Base-by-base conservation (phyloP, 1,140 invertebrate genomes). In the Halesus radiatus region DNA sequence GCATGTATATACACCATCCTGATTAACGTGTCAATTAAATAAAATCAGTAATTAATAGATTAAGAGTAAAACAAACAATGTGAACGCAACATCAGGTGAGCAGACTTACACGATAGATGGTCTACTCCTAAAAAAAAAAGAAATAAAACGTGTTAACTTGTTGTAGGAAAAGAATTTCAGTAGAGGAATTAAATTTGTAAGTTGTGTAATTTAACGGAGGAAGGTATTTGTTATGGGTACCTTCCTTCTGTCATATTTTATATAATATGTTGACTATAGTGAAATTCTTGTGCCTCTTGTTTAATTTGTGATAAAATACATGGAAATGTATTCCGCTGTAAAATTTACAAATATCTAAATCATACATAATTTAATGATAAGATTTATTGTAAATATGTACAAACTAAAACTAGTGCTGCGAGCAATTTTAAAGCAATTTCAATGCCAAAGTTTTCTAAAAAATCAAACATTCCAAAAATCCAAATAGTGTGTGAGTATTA, bases 121-220 rank as follows among this genome's bases (percentile, higher is more conserved):
- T 90, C 89, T 90, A 90, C 89, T 89, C 89, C 89, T 90, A 90
- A 87, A 90, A 90, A 90, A 87, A 89, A 88, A 88, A 90, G 88
- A 80, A 78, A 82, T 77, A 83, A 80, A 83, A 79, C 64, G 56
- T 68, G 70, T 82, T 82, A 82, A 82, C 81, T 78, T 52, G 37
- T 66, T 77, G 20, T 77, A 22, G n/a, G 20, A 52, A 76, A 29
- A 66, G 37, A 54, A 16, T 70, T 45, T 50, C 66, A 70, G 18
- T 70, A 37, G 60, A 64, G 23, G 10, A 45, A 45, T 45, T 10
- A 45, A 45, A 45, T 8, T 45, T 45, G 37, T 45, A 45, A 45
- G 37, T 13, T 45, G 10, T 45, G 37, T 45, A 13, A 13, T 45
- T 45, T 45, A 45, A 45, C 10, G 37, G 10, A 45, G 20, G 8